These are phyloP conservation scores for Muraenolepis orangiensis DNA, from an alignment of 2,797 vertebrate species.

Conservation along the genomic window DNA sequence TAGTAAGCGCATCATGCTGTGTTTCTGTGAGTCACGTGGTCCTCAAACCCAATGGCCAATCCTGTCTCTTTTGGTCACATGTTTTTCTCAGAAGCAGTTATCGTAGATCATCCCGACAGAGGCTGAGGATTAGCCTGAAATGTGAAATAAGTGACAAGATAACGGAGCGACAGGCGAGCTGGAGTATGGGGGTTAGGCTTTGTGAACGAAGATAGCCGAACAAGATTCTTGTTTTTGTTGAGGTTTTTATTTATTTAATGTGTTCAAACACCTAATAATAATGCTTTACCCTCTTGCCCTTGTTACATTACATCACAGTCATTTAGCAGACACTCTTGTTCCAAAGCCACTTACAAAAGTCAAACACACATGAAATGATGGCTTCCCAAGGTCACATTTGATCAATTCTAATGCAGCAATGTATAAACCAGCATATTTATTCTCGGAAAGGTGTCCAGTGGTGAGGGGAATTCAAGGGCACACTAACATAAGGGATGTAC, in stretches of 20 bases:
- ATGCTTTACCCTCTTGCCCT: slow-evolving; percentile 8
- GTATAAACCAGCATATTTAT: neutral
- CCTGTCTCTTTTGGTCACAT: no score
- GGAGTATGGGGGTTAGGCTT: neutral
- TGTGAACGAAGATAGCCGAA: neutral
- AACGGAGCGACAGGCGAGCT: neutral
- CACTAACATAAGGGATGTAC: slow-evolving; percentile 18
- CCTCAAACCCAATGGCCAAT: neutral
- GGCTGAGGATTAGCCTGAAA: neutral
- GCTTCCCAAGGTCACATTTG: slow-evolving; percentile 27
- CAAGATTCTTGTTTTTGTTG: neutral
- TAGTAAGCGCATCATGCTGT: neutral
- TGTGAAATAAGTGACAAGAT: neutral
- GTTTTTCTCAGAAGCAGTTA: no score
- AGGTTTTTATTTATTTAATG: neutral
- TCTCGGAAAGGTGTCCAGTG: slow-evolving; percentile 8
- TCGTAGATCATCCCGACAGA: no score
- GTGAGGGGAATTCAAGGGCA: slow-evolving; percentile 10
- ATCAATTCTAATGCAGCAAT: slow-evolving; percentile 8
- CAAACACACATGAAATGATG: slow-evolving; percentile 17
- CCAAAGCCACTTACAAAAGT: no score
- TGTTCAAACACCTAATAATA: neutral
- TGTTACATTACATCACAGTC: no score
- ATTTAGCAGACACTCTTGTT: no score
- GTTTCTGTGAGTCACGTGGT: neutral